A percentile compares a stretch with the other conserved stretches of the same genome.
Conservation (phyloP, 2,113 vertebrate species). For the Acrocephalus kingi region DNA sequence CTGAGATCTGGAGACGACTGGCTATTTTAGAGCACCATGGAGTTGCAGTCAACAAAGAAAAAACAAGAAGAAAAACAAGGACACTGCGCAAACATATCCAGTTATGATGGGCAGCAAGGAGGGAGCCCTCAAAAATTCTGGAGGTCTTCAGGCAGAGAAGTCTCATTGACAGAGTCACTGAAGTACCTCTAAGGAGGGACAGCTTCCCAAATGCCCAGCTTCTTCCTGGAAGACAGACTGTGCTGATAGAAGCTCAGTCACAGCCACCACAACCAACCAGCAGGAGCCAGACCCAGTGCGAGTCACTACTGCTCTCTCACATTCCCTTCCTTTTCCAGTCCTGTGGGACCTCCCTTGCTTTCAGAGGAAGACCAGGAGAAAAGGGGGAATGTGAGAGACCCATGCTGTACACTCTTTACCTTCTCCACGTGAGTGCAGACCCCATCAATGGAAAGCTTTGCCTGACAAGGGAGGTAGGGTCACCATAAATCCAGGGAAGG, state of each 20-base stretch:
- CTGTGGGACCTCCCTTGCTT: neutral
- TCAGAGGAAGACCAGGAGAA: neutral
- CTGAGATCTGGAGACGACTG: neutral
- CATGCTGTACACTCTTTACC: rapidly evolving
- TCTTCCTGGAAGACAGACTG: neutral
- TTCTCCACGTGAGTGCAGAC: neutral
- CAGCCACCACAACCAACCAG: rapidly evolving
- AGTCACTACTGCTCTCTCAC: neutral
- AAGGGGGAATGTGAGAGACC: neutral
- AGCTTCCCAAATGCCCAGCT: neutral
- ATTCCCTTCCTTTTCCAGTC: too few species aligned
- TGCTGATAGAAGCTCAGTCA: neutral
- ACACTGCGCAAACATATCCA: neutral
- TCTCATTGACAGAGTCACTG: neutral
- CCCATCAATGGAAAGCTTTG: neutral
- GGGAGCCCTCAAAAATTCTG: neutral
- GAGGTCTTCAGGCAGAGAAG: neutral
- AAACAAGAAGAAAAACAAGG: neutral
- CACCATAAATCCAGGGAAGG: neutral
- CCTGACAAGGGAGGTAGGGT: neutral
- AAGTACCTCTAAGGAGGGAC: neutral
- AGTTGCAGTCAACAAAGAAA: neutral
- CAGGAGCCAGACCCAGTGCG: neutral
- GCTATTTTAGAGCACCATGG: neutral
- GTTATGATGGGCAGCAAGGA: neutral